Evolutionary conservation across 2,797 vertebrate species (phyloP).

Genomic region (Sebastes vulpes): DNA sequence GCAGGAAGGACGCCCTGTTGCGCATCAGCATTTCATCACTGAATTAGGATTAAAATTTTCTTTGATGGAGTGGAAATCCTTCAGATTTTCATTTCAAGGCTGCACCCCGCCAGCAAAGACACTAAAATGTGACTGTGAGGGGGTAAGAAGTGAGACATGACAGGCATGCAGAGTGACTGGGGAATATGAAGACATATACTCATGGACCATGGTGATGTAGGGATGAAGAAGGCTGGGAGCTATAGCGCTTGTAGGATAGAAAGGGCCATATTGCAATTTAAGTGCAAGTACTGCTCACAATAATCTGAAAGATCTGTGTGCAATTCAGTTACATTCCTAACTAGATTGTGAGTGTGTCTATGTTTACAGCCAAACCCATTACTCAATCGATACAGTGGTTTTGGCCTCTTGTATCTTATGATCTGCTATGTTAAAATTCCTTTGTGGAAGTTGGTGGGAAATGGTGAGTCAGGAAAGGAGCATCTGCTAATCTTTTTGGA

Average conservation of each 20-base stretch:
- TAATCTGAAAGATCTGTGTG: neutral
- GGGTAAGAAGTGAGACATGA: neutral
- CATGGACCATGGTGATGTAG: neutral
- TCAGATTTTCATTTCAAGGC: slow-evolving; percentile 7
- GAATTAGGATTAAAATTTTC: neutral
- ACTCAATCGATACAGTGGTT: neutral
- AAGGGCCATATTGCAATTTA: neutral
- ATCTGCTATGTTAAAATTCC: neutral
- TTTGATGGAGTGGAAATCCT: slow-evolving; percentile 1
- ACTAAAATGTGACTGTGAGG: neutral
- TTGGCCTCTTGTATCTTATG: neutral
- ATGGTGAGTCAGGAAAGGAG: neutral
- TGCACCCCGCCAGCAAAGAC: neutral
- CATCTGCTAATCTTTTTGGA: neutral
- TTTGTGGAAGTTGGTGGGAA: neutral
- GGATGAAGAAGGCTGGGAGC: neutral
- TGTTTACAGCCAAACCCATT: neutral
- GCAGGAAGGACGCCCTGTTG: neutral
- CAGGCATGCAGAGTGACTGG: neutral
- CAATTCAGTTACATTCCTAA: neutral
- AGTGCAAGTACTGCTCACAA: neutral
- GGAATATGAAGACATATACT: neutral
- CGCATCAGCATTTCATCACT: neutral
- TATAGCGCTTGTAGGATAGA: neutral
- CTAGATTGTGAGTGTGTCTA: neutral